Percentiles rank a stretch among this genome's conserved stretches.
Conservation (phyloP, 2,888 invertebrate species). For the Plutella xylostella region DNA sequence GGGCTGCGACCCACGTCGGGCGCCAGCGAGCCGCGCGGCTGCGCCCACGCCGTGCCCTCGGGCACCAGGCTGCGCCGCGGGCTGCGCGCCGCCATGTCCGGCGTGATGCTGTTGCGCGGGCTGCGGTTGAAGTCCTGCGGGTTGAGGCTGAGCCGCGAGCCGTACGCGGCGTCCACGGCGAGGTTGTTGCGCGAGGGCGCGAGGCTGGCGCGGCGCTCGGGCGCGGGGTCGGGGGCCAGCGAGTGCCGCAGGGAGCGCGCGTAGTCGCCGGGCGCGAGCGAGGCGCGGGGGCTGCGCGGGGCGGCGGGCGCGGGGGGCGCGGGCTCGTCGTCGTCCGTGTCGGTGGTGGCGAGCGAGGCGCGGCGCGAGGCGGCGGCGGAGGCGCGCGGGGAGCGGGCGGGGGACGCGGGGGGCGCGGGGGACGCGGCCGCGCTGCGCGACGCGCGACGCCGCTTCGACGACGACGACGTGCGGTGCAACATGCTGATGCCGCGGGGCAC, state of each 20-base stretch:
- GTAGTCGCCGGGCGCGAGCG: conserved; percentile 34
- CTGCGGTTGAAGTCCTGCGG: conserved; percentile 68
- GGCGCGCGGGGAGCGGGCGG: conserved; percentile 63
- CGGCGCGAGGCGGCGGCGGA: conserved; percentile 58
- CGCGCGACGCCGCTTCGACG: conserved; percentile 74
- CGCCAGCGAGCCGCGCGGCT: conserved; percentile 70
- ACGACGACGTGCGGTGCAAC: conserved; percentile 75
- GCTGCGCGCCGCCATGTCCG: conserved; percentile 61
- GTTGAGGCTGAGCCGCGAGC: conserved; percentile 67
- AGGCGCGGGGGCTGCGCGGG: conserved; percentile 49
- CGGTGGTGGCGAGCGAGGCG: conserved; percentile 72
- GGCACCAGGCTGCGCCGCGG: conserved; percentile 73
- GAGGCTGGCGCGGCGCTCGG: conserved; percentile 58
- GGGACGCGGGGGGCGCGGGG: conserved; percentile 74
- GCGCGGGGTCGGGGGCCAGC: conserved; percentile 71
- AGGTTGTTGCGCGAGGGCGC: conserved; percentile 72
- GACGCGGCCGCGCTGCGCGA: conserved; percentile 76
- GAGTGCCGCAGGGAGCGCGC: conserved; percentile 68
- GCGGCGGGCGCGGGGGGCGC: conserved; percentile 49
- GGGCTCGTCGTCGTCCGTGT: conserved; percentile 70
- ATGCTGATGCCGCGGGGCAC: conserved; percentile 50
- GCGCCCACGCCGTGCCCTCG: conserved; percentile 65
- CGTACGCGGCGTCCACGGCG: conserved; percentile 68
- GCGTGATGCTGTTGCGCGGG: conserved; percentile 60
- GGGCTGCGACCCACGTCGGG: conserved; percentile 72